Evolutionary conservation across 2,113 vertebrate species (phyloP).

Genomic region (Laticauda laticaudata): DNA sequence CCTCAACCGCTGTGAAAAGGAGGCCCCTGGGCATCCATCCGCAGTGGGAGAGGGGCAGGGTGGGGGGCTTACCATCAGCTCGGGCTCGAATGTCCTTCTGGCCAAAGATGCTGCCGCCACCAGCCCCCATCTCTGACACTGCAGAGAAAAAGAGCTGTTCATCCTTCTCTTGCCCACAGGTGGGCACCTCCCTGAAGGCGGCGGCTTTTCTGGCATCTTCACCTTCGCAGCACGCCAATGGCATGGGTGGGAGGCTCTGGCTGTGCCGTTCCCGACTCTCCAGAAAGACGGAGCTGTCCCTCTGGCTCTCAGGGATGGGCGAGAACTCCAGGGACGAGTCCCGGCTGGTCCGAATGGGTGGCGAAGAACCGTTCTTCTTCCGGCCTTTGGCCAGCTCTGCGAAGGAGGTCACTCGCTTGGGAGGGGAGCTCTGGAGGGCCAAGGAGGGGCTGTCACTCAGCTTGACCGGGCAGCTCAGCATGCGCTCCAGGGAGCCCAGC

Average conservation of each 20-base stretch:
- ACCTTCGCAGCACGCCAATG: constrained; percentile 69
- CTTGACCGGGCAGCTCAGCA: constrained; percentile 93
- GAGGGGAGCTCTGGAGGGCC: constrained; percentile 68
- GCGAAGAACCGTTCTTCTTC: constrained; percentile 73
- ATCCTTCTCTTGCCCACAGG: constrained; percentile 55
- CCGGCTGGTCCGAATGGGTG: constrained; percentile 66
- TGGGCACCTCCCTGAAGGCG: constrained; percentile 39
- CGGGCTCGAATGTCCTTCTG: constrained; percentile 65
- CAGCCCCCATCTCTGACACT: constrained; percentile 62
- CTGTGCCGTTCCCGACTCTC: constrained; percentile 65
- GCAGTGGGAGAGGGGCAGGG: neutral
- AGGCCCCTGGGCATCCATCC: neutral
- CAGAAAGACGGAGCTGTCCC: constrained; percentile 54
- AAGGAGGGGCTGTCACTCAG: constrained; percentile 80
- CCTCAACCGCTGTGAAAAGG: neutral
- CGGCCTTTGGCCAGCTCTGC: constrained; percentile 90
- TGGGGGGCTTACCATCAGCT: constrained; percentile 70
- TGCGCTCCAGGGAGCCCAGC: constrained; percentile 88
- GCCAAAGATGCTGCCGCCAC: constrained; percentile 50
- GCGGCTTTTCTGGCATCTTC: constrained; percentile 54
- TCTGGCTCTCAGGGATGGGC: constrained; percentile 77
- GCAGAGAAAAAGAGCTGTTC: constrained; percentile 61
- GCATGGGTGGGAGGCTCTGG: constrained; percentile 76
- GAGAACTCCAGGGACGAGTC: constrained; percentile 85
- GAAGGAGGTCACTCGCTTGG: constrained; percentile 89